These are phyloP conservation scores for Gadus chalcogrammus DNA, from an alignment of 2,113 vertebrate genomes.

Conservation along the genomic window DNA sequence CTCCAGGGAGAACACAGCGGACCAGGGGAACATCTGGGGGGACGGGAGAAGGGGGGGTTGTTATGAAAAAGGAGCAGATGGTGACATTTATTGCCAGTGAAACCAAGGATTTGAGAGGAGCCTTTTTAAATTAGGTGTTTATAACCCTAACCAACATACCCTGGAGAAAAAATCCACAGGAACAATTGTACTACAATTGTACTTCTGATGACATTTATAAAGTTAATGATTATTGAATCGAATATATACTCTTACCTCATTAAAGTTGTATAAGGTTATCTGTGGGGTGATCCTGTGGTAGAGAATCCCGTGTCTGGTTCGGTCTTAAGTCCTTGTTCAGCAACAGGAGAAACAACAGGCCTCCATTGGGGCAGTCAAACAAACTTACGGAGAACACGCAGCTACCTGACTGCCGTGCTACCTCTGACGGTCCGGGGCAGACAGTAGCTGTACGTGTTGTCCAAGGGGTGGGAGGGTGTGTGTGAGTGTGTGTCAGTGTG, in stretches of 20 bases:
- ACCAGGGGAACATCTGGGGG: constrained; percentile 76
- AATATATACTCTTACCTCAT: constrained; percentile 45
- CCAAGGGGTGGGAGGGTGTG: neutral
- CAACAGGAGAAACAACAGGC: constrained; percentile 13
- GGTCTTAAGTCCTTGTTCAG: constrained; percentile 18
- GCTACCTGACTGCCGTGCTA: constrained; percentile 46
- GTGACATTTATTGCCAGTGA: no score
- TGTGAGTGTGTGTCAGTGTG: neutral
- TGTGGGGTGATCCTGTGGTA: constrained; percentile 9
- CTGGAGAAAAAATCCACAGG: no score
- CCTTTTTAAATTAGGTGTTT: no score
- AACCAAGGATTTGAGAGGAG: no score
- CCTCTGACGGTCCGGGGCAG: constrained; percentile 44
- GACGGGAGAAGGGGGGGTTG: no score
- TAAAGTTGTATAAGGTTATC: constrained; percentile 15
- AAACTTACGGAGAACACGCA: constrained; percentile 26
- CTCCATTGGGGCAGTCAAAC: constrained; percentile 24
- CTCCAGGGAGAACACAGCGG: constrained; percentile 70
- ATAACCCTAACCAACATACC: no score
- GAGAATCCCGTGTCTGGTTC: constrained; percentile 20
- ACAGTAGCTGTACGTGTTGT: constrained; percentile 25
- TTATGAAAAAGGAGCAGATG: no score
- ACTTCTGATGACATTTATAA: no score
- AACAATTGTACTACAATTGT: no score
- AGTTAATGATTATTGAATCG: no score